phyloP scores from a whole-genome alignment of 2,113 vertebrate genomes.

The Misgurnus anguillicaudatus region DNA sequence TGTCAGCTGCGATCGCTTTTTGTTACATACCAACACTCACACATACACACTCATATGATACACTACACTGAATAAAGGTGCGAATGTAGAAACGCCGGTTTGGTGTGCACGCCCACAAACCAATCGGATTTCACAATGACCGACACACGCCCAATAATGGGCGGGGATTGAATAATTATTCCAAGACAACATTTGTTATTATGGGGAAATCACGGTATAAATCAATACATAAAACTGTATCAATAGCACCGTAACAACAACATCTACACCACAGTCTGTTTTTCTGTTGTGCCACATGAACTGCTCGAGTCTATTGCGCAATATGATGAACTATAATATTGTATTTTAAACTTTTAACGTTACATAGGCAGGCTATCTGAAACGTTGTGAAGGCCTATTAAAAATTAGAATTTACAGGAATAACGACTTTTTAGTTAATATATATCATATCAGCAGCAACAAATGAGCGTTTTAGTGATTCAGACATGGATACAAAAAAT shows the following conservation, averaged over 20 bases:
- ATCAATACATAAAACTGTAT: constrained; percentile 51
- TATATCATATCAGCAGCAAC: neutral
- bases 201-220: constrained; percentile 9
- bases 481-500: neutral
- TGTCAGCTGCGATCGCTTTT: constrained; percentile 50
- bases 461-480: constrained; percentile 4
- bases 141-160: constrained; percentile 32
- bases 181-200: constrained; percentile 38
- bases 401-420: constrained; percentile 10
- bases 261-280: constrained; percentile 23
- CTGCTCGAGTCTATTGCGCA: neutral
- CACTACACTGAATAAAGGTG: constrained; percentile 32
- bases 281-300: neutral
- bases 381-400: neutral
- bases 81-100: constrained; percentile 56
- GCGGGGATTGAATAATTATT: constrained; percentile 51
- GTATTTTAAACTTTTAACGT: too few relatives aligned
- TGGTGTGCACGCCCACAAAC: constrained; percentile 45
- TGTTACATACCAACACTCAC: constrained; percentile 59
- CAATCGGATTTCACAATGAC: constrained; percentile 29
- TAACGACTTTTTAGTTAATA: neutral
- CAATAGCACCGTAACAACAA: constrained; percentile 57
- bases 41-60: constrained; percentile 43
- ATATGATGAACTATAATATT: constrained; percentile 14
- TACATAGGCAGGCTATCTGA: too few relatives aligned